Evolutionary conservation across 2,888 invertebrate genomes (phyloP).

Genomic region (Harmothoe impar): DNA sequence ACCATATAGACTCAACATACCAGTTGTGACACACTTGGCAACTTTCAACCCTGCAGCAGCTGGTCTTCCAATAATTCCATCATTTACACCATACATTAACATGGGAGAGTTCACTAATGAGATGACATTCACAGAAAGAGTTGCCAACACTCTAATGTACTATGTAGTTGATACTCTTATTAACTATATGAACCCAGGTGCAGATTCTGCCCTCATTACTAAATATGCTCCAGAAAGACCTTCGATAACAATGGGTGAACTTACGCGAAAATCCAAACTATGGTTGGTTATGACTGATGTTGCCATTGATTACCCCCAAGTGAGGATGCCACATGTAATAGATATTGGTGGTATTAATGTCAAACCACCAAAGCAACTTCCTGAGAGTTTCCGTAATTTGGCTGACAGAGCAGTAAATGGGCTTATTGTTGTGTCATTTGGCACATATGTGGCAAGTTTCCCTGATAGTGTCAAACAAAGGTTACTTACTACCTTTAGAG

Average conservation of each 20-base stretch:
- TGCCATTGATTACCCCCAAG: constrained; percentile 23
- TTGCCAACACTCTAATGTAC: not conserved
- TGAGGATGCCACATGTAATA: not conserved
- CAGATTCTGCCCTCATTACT: not conserved
- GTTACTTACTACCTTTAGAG: not conserved
- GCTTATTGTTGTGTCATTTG: not conserved
- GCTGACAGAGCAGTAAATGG: not conserved
- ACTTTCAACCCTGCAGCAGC: not conserved
- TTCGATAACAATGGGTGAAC: not conserved
- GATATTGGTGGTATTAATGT: not conserved
- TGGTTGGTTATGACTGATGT: constrained; percentile 22
- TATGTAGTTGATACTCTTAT: not conserved
- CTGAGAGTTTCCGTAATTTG: not conserved
- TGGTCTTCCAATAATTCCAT: not conserved
- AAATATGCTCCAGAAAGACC: constrained; percentile 7
- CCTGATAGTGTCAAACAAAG: not conserved
- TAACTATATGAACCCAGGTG: not conserved
- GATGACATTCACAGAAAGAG: constrained; percentile 6
- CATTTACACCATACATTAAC: constrained; percentile 38
- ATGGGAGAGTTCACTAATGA: constrained; percentile 19
- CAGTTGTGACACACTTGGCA: not conserved
- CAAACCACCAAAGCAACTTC: not conserved
- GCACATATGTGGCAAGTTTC: not conserved
- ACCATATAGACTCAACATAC: not conserved
- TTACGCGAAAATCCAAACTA: not conserved